Base-by-base conservation (phyloP, 1,140 invertebrate genomes). In the Drosophila persimilis region DNA sequence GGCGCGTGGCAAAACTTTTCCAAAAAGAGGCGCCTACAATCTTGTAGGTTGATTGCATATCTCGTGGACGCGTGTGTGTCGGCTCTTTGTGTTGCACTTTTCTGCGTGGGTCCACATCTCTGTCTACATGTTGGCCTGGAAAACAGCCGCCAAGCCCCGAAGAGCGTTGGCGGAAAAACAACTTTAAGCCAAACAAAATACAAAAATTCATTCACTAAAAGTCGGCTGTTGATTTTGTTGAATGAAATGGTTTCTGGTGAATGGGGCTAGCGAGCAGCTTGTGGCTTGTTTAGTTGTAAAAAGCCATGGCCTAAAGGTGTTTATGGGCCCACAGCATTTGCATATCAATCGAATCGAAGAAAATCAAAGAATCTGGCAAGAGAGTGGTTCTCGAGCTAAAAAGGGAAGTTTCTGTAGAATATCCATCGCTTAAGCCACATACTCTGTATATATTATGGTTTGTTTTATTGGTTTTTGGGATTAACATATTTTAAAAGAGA, bases 1-100 rank as follows among this genome's bases (percentile, higher is more conserved):
- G 79, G 70, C 79, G 74, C 79, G 78, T 80, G 78, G 62, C 79
- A 61, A 39, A 13, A 31, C 24, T 41, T 61, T 61, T 56, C n/a
- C 44, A 4, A 13, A 13, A 39, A 39, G 11, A 39, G 59, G 35
- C 22, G 56, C 70, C 64, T 43, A 73, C 51, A 17, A 13, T 58
- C 35, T 17, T 72, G 46, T 35, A 44, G 43, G 44, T 55, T 70
- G 39, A 50, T 48, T 67, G 52, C 20, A 54, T 61, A 26, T 54
- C 35, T 51, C 17, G 45, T 63, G 56, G 52, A 56, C 43, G 54
- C 43, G 54, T 57, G 35, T 62, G n/a, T 66, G 54, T 67, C 22
- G 53, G 43, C 60, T 61, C 45, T 41, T 41, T 59, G 56, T 51
- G 29, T 51, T 48, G 46, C 47, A 22, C 26, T 48, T 75, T 57